Base-by-base conservation (phyloP, 2,113 vertebrate species). In the Raja brachyura region DNA sequence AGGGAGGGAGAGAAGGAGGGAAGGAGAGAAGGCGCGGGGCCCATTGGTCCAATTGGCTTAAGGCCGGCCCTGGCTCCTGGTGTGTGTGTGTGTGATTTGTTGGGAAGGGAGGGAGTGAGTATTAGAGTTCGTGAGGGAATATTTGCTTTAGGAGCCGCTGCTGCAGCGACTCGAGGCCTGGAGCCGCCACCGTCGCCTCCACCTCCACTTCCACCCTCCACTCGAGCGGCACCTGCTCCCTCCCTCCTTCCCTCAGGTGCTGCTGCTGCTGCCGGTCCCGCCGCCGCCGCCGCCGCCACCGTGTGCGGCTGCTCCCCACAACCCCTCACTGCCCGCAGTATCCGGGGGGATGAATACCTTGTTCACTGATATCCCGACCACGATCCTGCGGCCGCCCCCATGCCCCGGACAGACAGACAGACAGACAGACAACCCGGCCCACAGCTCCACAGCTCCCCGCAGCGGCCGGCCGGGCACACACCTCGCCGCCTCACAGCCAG, bases 281-380 rank as follows among this genome's bases (percentile, higher is more conserved):
- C 39, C 39, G 39, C 39, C 39, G 39, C 39, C 39, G 39, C 1
- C 39, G 39, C 39, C 39, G 3, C 39, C 39, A 48, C 39, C 39
- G 39, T 48, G 39, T 1, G 39, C 39, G 3, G 39, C 39, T 48
- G 39, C 0, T 48, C 39, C 39, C 39, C 39, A 48, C 39, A 48
- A 48, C 39, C 39, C 39, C 39, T 48, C 39, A 0, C 39, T 48
- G 1, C 39, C 39, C 13, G 61, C 10, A 63, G 63, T 66, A 88
- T 31, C 83, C n/a, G 59, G 63, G 83, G 83, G 61, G n/a, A n/a
- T n/a, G n/a, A 63, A 63, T 88, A 88, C 83, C 83, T 88, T 88
- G 39, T 88, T 8, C 61, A 31, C 83, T 31, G 83, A 88, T 88
- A 14, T 88, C 83, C 83, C 61, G 83, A 59, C 54, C 61, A 61